These are phyloP conservation scores for Cetonia aurata DNA, from an alignment of 2,888 invertebrate species.

Conservation along the genomic window DNA sequence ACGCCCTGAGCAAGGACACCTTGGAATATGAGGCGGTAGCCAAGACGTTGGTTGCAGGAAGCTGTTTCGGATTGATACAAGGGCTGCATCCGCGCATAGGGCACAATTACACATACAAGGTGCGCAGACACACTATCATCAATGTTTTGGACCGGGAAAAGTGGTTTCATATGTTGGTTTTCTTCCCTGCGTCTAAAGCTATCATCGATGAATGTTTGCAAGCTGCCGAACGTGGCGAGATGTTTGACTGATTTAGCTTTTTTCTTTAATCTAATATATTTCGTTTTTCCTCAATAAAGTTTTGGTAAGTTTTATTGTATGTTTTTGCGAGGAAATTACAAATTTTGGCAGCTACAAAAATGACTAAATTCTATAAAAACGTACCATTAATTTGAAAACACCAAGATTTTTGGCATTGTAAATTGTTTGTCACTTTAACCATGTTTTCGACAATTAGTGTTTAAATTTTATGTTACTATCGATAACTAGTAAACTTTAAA, in stretches of 20 bases:
- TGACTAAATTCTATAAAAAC: no score
- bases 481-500: no score
- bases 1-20: conserved; percentile 45
- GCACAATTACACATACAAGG: conserved; percentile 50
- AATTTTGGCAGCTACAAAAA: no score
- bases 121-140: conserved; percentile 45
- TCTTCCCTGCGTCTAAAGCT: conserved; percentile 49
- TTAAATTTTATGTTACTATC: no score
- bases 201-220: conserved; percentile 27
- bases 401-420: no score
- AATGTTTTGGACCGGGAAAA: conserved; percentile 43
- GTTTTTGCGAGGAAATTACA: no score
- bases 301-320: no score
- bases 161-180: conserved; percentile 51
- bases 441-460: no score
- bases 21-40: conserved; percentile 42
- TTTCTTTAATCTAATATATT: not conserved
- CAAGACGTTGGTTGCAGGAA: conserved; percentile 31
- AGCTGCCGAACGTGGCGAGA: not conserved
- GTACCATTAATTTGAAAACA: no score
- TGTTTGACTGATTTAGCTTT: not conserved
- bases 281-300: not conserved
- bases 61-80: conserved; percentile 47
- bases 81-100: conserved; percentile 46
- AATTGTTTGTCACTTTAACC: no score